These are phyloP conservation scores for Chloroceryle amazona DNA, from an alignment of 2,797 vertebrate species.

Conservation along the genomic window DNA sequence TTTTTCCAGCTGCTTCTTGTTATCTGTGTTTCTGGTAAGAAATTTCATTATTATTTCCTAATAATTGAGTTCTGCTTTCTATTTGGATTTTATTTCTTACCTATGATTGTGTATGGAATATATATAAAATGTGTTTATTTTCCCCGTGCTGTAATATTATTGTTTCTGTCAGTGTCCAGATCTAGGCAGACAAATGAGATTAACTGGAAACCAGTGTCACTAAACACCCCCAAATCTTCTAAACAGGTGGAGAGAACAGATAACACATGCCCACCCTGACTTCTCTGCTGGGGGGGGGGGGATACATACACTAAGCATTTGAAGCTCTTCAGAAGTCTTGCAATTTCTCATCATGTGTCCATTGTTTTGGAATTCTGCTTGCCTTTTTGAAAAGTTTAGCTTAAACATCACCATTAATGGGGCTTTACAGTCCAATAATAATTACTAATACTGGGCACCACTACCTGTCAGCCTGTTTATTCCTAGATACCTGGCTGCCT, in stretches of 20 bases:
- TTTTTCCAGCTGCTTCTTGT: conserved; percentile 31
- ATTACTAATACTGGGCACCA: not conserved
- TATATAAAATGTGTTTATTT: not conserved
- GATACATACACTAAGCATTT: rapidly evolving
- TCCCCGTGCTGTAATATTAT: not conserved
- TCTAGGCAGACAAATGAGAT: conserved; percentile 2
- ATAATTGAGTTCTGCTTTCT: not conserved
- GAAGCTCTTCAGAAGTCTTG: not conserved
- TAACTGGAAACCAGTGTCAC: conserved; percentile 18
- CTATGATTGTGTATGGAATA: not conserved
- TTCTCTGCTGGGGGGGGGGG: not conserved
- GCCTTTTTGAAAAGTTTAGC: not conserved
- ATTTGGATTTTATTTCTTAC: not conserved
- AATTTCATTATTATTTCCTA: not conserved
- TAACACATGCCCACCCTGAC: not conserved
- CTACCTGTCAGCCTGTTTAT: conserved; percentile 8
- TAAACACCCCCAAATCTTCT: not conserved
- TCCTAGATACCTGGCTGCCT: not conserved
- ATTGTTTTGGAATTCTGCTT: not conserved
- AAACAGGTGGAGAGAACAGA: conserved; percentile 14
- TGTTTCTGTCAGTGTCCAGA: not conserved
- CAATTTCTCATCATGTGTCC: not conserved
- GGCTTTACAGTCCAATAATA: not conserved
- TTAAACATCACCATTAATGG: not conserved
- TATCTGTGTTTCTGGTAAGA: not conserved